Evolutionary conservation across 2,888 invertebrate genomes (phyloP).

Genomic region (Dicranocentrus wangi): DNA sequence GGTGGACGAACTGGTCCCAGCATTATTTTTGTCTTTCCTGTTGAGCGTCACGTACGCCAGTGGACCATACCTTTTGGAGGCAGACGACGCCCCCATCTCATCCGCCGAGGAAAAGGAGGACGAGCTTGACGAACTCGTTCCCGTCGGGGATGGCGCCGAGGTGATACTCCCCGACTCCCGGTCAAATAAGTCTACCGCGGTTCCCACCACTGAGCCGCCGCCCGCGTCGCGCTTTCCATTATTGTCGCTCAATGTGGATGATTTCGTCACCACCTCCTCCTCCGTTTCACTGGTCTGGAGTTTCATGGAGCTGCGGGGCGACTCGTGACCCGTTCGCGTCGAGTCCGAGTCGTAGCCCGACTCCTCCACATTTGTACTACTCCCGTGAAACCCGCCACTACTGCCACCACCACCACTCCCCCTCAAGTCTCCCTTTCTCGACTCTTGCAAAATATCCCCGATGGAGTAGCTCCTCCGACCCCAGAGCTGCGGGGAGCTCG

Average conservation of each 20-base stretch:
- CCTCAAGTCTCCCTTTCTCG: not conserved
- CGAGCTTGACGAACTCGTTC: not conserved
- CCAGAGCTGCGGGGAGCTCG: slow-evolving; percentile 21
- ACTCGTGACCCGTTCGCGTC: slow-evolving; percentile 74
- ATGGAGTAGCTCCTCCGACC: slow-evolving; percentile 67
- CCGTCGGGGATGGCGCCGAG: not conserved
- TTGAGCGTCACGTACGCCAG: slow-evolving; percentile 49
- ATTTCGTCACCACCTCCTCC: not conserved
- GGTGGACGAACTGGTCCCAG: not conserved
- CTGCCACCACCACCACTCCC: not conserved
- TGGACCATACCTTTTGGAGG: slow-evolving; percentile 27
- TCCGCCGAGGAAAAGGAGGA: not conserved
- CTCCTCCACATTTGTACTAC: slow-evolving; percentile 75
- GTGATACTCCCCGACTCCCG: not conserved
- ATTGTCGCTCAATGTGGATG: slow-evolving; percentile 4
- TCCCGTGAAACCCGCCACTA: slow-evolving; percentile 23
- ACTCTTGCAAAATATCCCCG: slow-evolving; percentile 63
- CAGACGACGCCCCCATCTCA: not conserved
- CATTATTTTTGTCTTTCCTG: slow-evolving; percentile 1
- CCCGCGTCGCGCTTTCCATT: not conserved
- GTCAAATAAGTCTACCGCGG: not conserved
- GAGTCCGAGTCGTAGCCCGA: slow-evolving; percentile 80
- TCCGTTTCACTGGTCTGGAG: slow-evolving; percentile 37
- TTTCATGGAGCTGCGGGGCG: slow-evolving; percentile 67
- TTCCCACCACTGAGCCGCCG: not conserved